Evolutionary conservation across 2,797 vertebrate genomes (phyloP), one percentile per base, ranked within the genome.

Genomic region (Pelobates cultripes): DNA sequence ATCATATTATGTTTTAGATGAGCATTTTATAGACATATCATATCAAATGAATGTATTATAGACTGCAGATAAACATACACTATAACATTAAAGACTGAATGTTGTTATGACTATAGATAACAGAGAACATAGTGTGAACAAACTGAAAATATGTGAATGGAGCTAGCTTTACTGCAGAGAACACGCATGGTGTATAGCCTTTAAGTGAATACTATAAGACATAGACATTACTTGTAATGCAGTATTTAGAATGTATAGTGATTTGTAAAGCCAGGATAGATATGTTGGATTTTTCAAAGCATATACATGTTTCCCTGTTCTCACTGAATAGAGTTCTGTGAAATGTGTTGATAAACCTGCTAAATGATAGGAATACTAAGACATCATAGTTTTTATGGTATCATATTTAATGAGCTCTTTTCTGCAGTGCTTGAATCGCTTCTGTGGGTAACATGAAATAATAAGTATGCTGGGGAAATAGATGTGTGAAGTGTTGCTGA

Each of bases 401-500:
- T 60, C 63, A 53, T 66, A 80, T 80, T 84, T 84, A 84, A 84
- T 84, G 77, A 78, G 77, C 68, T 84, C 67, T 72, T 72, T 61
- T 75, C 73, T 72, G 77, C 82, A 75, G 82, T 76, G 60, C 77
- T 71, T 55, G 73, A 71, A 79, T 72, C 41, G 68, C 55, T 70
- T 83, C 82, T 66, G 41, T 83, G 82, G 77, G 67, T 77, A 45
- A 79, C 66, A 83, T 75, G 57, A 83, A 75, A 83, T 79, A 83
- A 83, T 83, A 83, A 83, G 77, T 75, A 79, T 84, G 60, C 77
- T 67, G 28, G 77, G 73, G 73, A 72, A 72, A 84, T 68, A 67
- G 45, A 79, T 76, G 82, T 80, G 77, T 76, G 77, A 79, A 80
- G 60, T 76, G 82, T 76, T 84, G 77, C 82, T 84, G 82, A 76